These are phyloP conservation scores for Drosophila tristis DNA, from an alignment of 1,140 invertebrate species.

Conservation along the genomic window DNA sequence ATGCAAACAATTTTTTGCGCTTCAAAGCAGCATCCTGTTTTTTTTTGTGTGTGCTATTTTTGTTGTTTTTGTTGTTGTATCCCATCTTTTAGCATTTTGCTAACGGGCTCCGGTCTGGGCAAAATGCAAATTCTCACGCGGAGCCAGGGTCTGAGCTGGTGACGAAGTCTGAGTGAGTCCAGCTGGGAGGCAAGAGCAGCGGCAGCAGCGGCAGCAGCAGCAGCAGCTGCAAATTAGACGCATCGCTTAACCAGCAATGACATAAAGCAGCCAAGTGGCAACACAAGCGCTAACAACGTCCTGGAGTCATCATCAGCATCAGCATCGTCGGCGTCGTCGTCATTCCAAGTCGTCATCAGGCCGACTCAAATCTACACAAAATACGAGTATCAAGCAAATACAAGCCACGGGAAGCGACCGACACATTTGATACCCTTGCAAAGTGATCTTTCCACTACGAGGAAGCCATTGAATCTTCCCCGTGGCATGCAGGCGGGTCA, in stretches of 20 bases:
- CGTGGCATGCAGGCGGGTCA: no score
- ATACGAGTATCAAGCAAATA: slow-evolving; percentile 10
- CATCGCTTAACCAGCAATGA: slow-evolving; percentile 79
- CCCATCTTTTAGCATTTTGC: no score
- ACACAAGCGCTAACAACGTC: slow-evolving; percentile 50
- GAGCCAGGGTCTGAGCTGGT: no score
- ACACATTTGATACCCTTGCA: no score
- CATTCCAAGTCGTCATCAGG: neutral
- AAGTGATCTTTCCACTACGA: no score
- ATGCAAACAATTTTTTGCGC: slow-evolving; percentile 61
- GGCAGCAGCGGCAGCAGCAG: slow-evolving; percentile 19
- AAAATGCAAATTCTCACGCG: slow-evolving; percentile 55
- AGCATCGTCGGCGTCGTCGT: slow-evolving; percentile 3
- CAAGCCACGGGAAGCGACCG: neutral
- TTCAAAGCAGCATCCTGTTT: no score
- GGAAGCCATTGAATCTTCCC: no score
- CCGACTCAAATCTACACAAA: slow-evolving; percentile 33
- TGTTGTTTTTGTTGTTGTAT: neutral
- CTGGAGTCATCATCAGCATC: slow-evolving; percentile 22
- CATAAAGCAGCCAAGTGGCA: slow-evolving; percentile 73
- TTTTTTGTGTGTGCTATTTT: neutral
- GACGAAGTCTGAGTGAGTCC: no score
- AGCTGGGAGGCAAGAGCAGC: no score
- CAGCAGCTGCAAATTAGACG: slow-evolving; percentile 79
- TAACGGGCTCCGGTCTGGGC: no score